Base-by-base conservation (phyloP, 2,888 invertebrate species). In the Melitaea athalia region DNA sequence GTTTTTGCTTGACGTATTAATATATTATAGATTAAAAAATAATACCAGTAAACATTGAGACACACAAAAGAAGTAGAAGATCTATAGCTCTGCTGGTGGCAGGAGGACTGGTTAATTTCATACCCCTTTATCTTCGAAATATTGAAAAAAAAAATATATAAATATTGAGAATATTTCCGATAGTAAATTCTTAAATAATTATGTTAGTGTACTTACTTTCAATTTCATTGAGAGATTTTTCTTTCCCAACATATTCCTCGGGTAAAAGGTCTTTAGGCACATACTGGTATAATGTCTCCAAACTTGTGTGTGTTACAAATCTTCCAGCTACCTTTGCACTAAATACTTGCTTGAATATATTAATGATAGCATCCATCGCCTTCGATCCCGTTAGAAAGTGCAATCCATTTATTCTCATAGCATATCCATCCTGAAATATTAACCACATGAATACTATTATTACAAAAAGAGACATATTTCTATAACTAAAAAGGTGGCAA, bases 371-470 rank as follows among this genome's bases (percentile, higher is more conserved):
- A 0, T 85, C 83, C 0, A 85, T 65, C 65, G 81, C 77, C 72
- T 81, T 84, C 0, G 88, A 87, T 3, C 71, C 43, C 6, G 83
- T 76, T 47, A 89, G 61, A 0, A 87, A 45, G 60, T 86, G 82
- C 3, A 88, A 74, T 0, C 79, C 81, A 69, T 85, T 86, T 4
- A 88, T 0, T 70, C 81, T 77, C 45, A 81, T 74, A 0, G 82
- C 82, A 12, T 75, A 85, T 4, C 84, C 83, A 70, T 85, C 80
- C 86, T 77, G 59, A 55, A 74, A 71, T 8, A 45, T 64, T 14
- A 7, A 1, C 50, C 42, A 38, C 1, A 14, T 31, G 1, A 0
- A 17, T 24, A 24, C 0, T 10, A 50, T 15, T 15, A 50, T 17
- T 17, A n/a, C 8, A 8, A 38, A 38, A 38, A 8, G 5, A 38